Evolutionary conservation across 2,797 vertebrate genomes (phyloP).

Genomic region (Percopsis omiscomaycus): DNA sequence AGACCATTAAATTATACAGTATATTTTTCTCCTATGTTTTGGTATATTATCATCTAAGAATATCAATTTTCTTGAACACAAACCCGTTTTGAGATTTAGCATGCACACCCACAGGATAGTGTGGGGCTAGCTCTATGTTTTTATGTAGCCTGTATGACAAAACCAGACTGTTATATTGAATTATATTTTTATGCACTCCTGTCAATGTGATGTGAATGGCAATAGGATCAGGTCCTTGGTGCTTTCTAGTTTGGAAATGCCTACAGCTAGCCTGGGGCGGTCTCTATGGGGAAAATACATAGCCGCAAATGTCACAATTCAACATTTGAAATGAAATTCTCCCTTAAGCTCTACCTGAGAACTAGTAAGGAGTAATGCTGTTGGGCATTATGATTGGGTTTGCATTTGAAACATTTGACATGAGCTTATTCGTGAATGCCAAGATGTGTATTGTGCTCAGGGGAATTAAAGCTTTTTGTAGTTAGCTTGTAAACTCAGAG

Average conservation of each 20-base stretch:
- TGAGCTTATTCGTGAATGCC: slow-evolving; percentile 17
- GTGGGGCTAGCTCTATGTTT: too few species aligned
- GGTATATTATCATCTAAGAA: too few species aligned
- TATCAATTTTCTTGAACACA: too few species aligned
- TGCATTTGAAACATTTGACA: slow-evolving; percentile 30
- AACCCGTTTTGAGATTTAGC: slow-evolving; percentile 2
- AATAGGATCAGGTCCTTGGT: neutral
- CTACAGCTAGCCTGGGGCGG: neutral
- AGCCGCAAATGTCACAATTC: slow-evolving; percentile 6
- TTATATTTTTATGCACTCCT: neutral
- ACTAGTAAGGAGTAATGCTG: slow-evolving; percentile 13
- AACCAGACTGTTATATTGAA: neutral
- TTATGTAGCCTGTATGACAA: too few species aligned
- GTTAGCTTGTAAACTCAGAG: neutral
- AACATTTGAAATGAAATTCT: slow-evolving; percentile 9
- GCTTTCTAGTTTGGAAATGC: slow-evolving; percentile 7
- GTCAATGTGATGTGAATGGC: neutral
- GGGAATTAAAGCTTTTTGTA: slow-evolving; percentile 4
- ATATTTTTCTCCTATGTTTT: neutral
- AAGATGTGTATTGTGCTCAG: slow-evolving; percentile 10
- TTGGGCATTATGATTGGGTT: slow-evolving; percentile 22
- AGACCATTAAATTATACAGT: too few species aligned
- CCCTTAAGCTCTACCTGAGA: slow-evolving; percentile 22
- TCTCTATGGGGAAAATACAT: slow-evolving; percentile 5
- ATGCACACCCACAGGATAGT: too few species aligned